phyloP scores from a whole-genome alignment of 2,888 invertebrate genomes.

The Orthosia gracilis region DNA sequence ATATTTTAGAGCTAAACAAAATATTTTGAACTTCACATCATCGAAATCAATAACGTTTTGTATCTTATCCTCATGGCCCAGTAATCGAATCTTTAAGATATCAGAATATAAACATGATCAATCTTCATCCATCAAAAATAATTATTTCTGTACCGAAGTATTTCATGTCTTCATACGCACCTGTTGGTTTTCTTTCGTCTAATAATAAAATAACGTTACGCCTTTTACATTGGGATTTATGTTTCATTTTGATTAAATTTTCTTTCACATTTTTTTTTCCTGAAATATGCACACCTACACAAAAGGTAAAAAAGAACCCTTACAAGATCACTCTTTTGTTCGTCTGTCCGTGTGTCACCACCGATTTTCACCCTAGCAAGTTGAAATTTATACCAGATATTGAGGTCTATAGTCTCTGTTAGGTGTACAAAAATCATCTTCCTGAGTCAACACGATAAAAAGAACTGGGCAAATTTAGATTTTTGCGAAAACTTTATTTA shows the following conservation, averaged over 20 bases:
- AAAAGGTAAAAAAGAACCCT: no score
- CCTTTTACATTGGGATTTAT: slow-evolving; percentile 3
- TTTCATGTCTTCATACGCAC: slow-evolving; percentile 24
- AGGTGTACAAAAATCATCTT: no score
- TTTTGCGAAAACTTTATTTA: no score
- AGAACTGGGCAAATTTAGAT: no score
- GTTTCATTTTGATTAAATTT: slow-evolving; percentile 32
- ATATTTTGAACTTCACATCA: background rate
- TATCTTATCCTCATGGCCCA: background rate
- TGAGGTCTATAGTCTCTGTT: no score
- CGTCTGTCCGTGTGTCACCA: no score
- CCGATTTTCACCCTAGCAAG: no score
- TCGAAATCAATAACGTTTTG: background rate
- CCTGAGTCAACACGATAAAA: no score
- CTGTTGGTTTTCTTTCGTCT: slow-evolving; percentile 18
- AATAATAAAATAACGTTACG: background rate
- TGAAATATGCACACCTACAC: background rate
- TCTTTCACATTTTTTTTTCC: slow-evolving; percentile 6
- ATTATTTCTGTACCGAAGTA: slow-evolving; percentile 22
- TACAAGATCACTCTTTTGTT: no score
- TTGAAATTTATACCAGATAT: no score
- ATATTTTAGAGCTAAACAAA: background rate
- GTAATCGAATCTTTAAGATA: slow-evolving; percentile 3
- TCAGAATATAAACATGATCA: slow-evolving; percentile 22
- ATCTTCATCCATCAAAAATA: slow-evolving; percentile 53